Percentiles rank a stretch among this genome's conserved stretches.
Evolutionary conservation across 2,113 vertebrate genomes (phyloP).

Genomic region (Ornithorhynchus anatinus): DNA sequence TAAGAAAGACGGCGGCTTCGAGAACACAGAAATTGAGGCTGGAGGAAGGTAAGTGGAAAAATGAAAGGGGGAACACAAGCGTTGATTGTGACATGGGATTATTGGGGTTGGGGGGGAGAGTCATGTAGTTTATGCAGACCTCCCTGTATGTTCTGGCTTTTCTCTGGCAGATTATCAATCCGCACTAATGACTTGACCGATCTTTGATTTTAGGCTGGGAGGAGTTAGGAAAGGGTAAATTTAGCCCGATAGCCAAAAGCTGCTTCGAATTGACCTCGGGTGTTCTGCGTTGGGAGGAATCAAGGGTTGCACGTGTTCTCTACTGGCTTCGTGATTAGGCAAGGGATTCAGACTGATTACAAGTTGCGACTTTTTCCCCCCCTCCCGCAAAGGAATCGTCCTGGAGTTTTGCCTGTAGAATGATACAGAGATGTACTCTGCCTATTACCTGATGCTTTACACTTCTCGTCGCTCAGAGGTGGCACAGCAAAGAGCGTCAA

Average conservation of each 20-base stretch:
- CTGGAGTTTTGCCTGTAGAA: neutral
- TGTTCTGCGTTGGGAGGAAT: neutral
- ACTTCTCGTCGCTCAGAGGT: neutral
- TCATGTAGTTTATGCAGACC: neutral
- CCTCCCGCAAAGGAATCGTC: neutral
- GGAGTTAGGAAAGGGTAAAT: constrained; percentile 6
- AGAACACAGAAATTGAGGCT: constrained; percentile 17
- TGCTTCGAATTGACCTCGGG: constrained; percentile 18
- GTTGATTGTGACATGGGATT: neutral
- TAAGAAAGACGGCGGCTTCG: constrained; percentile 26
- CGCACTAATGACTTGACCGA: neutral
- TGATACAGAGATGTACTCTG: neutral
- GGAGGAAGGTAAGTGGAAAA: constrained; percentile 42
- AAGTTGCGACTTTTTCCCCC: constrained; percentile 16
- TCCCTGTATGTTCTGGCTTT: neutral
- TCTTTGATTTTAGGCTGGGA: constrained; percentile 16
- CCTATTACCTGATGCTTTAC: neutral
- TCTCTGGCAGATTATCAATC: neutral
- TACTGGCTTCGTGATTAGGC: constrained; percentile 42
- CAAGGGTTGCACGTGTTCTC: constrained; percentile 11
- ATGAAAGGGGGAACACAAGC: neutral
- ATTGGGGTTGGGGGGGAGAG: neutral
- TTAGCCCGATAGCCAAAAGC: constrained; percentile 14
- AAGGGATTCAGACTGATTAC: constrained; percentile 15
- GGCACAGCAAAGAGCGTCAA: neutral